Percentiles rank a stretch among this genome's conserved stretches.
Conservation (phyloP, 2,113 vertebrate genomes). For the Brienomyrus longianalis region DNA sequence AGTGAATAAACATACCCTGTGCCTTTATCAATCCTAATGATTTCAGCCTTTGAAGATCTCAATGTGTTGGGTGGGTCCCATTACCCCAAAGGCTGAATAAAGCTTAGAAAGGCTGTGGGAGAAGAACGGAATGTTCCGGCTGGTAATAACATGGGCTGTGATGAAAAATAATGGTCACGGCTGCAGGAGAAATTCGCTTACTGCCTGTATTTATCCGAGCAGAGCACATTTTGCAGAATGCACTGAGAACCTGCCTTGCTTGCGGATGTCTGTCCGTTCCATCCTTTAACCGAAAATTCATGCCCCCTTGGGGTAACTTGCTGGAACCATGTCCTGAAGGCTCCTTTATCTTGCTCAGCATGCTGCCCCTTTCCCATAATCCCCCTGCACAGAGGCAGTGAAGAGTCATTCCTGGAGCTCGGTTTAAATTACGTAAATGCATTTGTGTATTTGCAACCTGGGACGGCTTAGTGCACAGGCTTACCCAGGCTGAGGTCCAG, state of each 20-base stretch:
- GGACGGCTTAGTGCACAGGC: neutral
- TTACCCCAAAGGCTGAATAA: neutral
- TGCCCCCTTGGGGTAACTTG: neutral
- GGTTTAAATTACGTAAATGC: neutral
- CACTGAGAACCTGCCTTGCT: neutral
- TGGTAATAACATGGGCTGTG: neutral
- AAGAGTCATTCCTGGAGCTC: neutral
- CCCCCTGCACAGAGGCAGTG: neutral
- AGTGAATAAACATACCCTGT: neutral
- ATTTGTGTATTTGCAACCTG: neutral
- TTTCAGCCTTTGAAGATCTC: neutral
- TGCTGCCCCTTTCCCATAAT: neutral
- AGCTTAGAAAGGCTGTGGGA: neutral
- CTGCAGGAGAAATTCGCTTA: neutral
- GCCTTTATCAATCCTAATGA: slow-evolving; percentile 1
- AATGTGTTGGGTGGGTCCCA: neutral
- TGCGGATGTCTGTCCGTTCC: neutral
- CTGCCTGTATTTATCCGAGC: neutral
- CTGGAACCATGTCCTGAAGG: neutral
- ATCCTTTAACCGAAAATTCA: neutral
- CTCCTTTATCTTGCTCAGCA: neutral
- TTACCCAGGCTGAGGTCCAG: neutral
- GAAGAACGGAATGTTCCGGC: neutral
- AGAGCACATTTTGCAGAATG: neutral
- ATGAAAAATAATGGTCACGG: neutral